Evolutionary conservation across 2,888 invertebrate genomes (phyloP).

Genomic region (Malthinus flaveolus): DNA sequence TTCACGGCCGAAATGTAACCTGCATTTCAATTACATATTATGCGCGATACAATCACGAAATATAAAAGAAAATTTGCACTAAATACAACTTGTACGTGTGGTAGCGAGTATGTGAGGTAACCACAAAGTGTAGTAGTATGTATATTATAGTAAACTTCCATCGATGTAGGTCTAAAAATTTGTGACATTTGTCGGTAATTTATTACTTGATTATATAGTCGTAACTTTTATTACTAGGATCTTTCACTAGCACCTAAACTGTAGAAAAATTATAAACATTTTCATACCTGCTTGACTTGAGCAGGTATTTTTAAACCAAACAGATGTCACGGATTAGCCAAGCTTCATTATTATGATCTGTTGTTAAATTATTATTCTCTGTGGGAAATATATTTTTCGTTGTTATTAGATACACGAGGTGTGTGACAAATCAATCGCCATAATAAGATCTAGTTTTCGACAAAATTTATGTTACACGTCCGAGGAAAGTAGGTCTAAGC

Average conservation of each 20-base stretch:
- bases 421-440: slow-evolving; percentile 5
- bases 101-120: too few relatives aligned
- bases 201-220: too few relatives aligned
- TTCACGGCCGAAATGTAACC: slow-evolving; percentile 19
- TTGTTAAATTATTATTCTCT: slow-evolving; percentile 7
- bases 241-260: neutral
- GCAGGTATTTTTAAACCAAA: slow-evolving; percentile 3
- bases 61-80: too few relatives aligned
- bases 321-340: slow-evolving; percentile 7
- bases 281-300: slow-evolving; percentile 1
- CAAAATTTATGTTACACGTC: too few relatives aligned
- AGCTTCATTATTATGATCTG: slow-evolving; percentile 6
- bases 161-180: too few relatives aligned
- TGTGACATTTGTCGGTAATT: too few relatives aligned
- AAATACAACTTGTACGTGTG: too few relatives aligned
- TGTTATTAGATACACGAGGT: slow-evolving; percentile 1
- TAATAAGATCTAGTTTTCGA: too few relatives aligned
- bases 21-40: slow-evolving; percentile 12
- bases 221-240: too few relatives aligned
- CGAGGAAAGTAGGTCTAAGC: too few relatives aligned
- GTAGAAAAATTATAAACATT: slow-evolving; percentile 1
- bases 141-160: too few relatives aligned
- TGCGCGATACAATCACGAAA: neutral
- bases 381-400: neutral
- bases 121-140: too few relatives aligned